Conservation (phyloP, 1,140 invertebrate genomes). For the Phymastichus coffea region DNA sequence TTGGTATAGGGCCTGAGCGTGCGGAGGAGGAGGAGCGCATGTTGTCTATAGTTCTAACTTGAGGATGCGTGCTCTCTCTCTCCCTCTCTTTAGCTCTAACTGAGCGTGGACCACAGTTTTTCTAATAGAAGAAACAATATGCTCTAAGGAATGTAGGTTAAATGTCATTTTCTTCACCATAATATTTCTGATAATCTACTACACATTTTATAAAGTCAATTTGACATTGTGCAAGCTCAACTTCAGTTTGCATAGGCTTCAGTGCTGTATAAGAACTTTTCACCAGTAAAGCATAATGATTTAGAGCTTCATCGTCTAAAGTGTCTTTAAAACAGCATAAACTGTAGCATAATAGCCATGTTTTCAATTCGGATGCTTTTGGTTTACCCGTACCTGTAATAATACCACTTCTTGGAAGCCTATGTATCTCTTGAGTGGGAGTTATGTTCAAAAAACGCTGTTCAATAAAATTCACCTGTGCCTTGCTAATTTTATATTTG, state of each 20-base stretch:
- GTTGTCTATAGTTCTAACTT: no score
- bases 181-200: not conserved
- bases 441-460: no score
- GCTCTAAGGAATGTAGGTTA: conserved; percentile 17
- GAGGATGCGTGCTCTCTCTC: no score
- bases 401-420: not conserved
- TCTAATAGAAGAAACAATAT: conserved; percentile 10
- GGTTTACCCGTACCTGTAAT: not conserved
- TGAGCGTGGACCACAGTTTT: no score
- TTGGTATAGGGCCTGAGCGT: no score
- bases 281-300: conserved; percentile 9
- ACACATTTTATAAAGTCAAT: conserved; percentile 15
- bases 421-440: no score
- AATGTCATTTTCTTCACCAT: conserved; percentile 19
- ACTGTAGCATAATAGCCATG: not conserved
- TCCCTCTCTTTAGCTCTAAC: no score
- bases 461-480: not conserved
- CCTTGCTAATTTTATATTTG: not conserved
- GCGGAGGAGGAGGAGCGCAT: no score
- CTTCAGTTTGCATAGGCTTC: not conserved
- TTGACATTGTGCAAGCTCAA: conserved; percentile 6
- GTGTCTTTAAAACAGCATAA: not conserved
- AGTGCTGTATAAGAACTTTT: conserved; percentile 6
- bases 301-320: not conserved
- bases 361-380: conserved; percentile 9